Evolutionary conservation across 2,113 vertebrate genomes (phyloP).

Genomic region (Pristiophorus japonicus): DNA sequence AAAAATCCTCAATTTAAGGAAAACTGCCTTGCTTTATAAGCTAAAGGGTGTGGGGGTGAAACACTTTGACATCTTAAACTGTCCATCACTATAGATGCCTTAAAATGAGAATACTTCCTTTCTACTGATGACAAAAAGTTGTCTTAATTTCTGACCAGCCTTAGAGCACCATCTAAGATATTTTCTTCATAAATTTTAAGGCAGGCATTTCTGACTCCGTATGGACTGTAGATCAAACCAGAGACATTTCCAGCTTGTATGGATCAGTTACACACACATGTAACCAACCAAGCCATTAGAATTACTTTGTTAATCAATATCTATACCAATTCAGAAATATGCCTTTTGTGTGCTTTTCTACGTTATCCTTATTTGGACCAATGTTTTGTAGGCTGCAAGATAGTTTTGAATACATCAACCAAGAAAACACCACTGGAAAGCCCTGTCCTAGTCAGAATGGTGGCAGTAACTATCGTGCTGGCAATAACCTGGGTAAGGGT

Average conservation of each 20-base stretch:
- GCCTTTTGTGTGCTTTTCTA: neutral
- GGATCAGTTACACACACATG: neutral
- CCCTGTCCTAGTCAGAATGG: constrained; percentile 57
- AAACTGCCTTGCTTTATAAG: neutral
- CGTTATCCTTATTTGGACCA: neutral
- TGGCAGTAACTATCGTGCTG: constrained; percentile 57
- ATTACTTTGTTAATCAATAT: neutral
- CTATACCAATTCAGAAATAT: neutral
- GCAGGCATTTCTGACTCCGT: neutral
- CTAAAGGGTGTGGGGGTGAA: neutral
- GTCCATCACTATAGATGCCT: neutral
- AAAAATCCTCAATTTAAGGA: neutral
- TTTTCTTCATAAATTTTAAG: neutral
- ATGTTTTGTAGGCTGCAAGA: constrained; percentile 65
- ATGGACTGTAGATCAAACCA: neutral
- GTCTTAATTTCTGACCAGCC: too few relatives aligned
- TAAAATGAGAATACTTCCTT: neutral
- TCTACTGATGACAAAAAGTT: neutral
- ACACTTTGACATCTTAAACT: neutral
- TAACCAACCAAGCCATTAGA: neutral
- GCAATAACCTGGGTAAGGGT: constrained; percentile 67
- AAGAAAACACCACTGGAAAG: constrained; percentile 59
- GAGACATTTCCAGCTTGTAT: neutral
- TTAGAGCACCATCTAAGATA: too few relatives aligned
- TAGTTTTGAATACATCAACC: constrained; percentile 75